Base-by-base conservation (phyloP, 2,797 vertebrate species). In the Cyclopterus lumpus region DNA sequence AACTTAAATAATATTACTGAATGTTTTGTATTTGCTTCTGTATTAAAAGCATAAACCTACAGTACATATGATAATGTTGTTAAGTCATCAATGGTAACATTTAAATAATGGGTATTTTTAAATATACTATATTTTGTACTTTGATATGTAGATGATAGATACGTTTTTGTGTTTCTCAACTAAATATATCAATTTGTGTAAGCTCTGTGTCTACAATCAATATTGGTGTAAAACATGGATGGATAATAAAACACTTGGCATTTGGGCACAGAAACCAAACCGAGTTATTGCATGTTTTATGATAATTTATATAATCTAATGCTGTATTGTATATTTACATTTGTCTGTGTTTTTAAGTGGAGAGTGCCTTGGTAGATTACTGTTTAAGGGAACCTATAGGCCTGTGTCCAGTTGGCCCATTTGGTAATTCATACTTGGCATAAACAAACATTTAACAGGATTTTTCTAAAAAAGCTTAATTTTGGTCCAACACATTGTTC, bases 371-470 rank as follows among this genome's bases (percentile, higher is more conserved):
- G 24, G 51, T 22, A 8, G 18, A 48, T 48, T 48, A 18, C 18
- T 48, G 42, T 44, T 42, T 7, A 66, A 24, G 8, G 26, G 11
- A 6, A 14, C 49, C 16, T 4, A 26, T n/a, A 15, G n/a, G 22
- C 61, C 51, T 73, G 15, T 63, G 26, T 38, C 28, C 5, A 14
- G 4, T 14, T 22, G 24, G 2, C 4, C 51, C n/a, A 44, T 79
- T 46, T 4, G 1, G 24, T 70, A 59, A 73, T 69, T 8, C 54
- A 71, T 24, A 61, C 10, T 24, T 54, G 8, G 55, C 55, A 65
- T 48, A 44, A 73, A 53, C 28, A 48, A 24, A 11, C 54, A 1
- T 65, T 68, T 53, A 0, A 11, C 26, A 28, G 8, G 7, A 20
- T 28, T 22, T 22, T 22, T 22, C 28, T 53, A 22, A 62, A 67